phyloP scores from a whole-genome alignment of 2,797 vertebrate genomes.

The Enteromius argenteus region DNA sequence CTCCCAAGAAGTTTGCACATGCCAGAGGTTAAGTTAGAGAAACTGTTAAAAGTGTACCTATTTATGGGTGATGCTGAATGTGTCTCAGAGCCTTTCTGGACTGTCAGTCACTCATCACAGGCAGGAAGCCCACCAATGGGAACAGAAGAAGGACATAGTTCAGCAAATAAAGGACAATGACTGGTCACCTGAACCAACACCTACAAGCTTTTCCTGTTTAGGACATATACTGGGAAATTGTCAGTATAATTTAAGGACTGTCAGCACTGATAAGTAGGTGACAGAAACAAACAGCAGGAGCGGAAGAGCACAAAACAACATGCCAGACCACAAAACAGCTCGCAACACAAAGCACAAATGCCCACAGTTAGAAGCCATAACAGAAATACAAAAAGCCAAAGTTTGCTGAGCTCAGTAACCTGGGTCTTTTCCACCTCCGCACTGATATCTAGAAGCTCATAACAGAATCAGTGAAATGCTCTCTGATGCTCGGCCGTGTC shows the following conservation, averaged over 20 bases:
- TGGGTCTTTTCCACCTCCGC: background rate
- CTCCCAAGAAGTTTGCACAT: slow-evolving; percentile 28
- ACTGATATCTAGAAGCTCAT: slow-evolving; percentile 11
- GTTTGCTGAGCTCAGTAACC: background rate
- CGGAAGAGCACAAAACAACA: slow-evolving; percentile 16
- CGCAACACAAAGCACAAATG: slow-evolving; percentile 34
- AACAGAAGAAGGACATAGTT: slow-evolving; percentile 80
- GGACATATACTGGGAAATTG: slow-evolving; percentile 21
- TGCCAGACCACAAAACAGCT: slow-evolving; percentile 13
- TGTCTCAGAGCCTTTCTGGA: slow-evolving; percentile 73
- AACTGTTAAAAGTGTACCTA: slow-evolving; percentile 79
- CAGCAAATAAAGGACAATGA: slow-evolving; percentile 66
- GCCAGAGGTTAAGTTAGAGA: slow-evolving; percentile 39
- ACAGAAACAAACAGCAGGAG: slow-evolving; percentile 32
- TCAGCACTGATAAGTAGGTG: slow-evolving; percentile 40
- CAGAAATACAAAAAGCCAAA: slow-evolving; percentile 5
- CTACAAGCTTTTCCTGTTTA: slow-evolving; percentile 54
- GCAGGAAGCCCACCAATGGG: slow-evolving; percentile 72
- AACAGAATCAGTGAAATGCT: background rate
- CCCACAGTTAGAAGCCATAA: slow-evolving; percentile 23
- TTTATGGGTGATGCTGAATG: slow-evolving; percentile 75
- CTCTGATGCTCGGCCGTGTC: background rate
- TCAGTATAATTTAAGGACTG: slow-evolving; percentile 18
- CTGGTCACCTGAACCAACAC: slow-evolving; percentile 59
- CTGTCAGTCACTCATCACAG: slow-evolving; percentile 73